A percentile compares a stretch with the other conserved stretches of the same genome.
phyloP scores from a whole-genome alignment of 2,113 vertebrate species.

The Halcyon malimbica region DNA sequence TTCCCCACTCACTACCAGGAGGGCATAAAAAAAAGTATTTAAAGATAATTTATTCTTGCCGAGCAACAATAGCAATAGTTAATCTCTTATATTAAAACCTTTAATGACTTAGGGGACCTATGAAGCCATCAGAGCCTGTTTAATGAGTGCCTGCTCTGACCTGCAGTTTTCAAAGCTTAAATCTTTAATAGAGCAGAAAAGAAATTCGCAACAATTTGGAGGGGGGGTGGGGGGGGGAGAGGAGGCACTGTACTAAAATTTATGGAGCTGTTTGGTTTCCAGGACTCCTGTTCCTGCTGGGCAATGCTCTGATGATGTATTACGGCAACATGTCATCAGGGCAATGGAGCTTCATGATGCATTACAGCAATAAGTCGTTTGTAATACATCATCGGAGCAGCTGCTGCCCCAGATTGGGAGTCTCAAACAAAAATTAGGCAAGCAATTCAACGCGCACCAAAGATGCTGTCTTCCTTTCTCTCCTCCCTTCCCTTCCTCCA shows the following conservation, averaged over 20 bases:
- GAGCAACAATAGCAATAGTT: neutral
- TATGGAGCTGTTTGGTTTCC: constrained; percentile 70
- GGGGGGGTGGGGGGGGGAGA: neutral
- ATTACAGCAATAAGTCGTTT: constrained; percentile 71
- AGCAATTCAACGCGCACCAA: neutral
- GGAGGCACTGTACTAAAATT: constrained; percentile 38
- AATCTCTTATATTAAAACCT: constrained; percentile 1
- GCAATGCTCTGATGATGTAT: constrained; percentile 73
- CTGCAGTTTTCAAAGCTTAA: constrained; percentile 43
- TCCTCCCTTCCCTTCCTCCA: neutral
- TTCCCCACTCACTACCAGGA: neutral
- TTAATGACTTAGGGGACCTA: constrained; percentile 41
- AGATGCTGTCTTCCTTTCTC: neutral
- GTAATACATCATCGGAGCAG: constrained; percentile 69
- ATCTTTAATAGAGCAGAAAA: constrained; percentile 74
- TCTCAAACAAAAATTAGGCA: neutral
- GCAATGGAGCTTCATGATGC: constrained; percentile 71
- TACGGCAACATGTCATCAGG: constrained; percentile 68
- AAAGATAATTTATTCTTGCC: constrained; percentile 20
- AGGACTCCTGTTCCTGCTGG: constrained; percentile 66
- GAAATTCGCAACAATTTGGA: constrained; percentile 55
- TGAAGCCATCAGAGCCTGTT: constrained; percentile 40
- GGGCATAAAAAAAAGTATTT: constrained; percentile 22
- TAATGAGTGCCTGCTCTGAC: constrained; percentile 60
- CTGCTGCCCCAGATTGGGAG: constrained; percentile 47